Evolutionary conservation across 2,797 vertebrate genomes (phyloP), one percentile per base, ranked within the genome.

Genomic region (Anguilla obscura): DNA sequence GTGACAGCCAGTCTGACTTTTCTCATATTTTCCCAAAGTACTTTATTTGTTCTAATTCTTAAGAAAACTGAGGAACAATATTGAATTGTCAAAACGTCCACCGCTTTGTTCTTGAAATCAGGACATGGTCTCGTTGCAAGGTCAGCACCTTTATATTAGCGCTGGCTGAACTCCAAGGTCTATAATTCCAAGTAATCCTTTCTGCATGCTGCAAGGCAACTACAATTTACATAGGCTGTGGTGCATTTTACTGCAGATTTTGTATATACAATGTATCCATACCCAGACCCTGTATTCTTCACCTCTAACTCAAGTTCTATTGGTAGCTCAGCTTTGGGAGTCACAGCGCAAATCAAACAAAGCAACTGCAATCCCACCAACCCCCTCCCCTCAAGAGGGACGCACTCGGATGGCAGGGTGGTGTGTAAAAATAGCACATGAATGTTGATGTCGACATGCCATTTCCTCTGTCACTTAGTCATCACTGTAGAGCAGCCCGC

Each of bases 401-500:
- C 40, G 36, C 79, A 82, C 94, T 89, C 91, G 88, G 90, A 86
- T 80, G 91, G 91, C 93, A 93, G 86, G 90, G 93, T 89, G 86
- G 86, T 91, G 83, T 93, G 93, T 94, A 93, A 94, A 95, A 95
- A 94, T 93, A 94, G 93, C 87, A 87, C 36, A 36, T 91, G 91
- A 93, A 93, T 88, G 90, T 93, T 88, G 89, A 87, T 91, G 93
- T 90, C 91, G 89, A 92, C 92, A 90, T 91, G 90, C 91, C 90
- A 92, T 90, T 93, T 93, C 90, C 50, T 86, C 92, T 92, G 91
- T 93, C 93, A 93, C 92, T 94, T 92, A 93, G 90, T 92, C 93
- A 91, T 91, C 90, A 90, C 86, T 90, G 92, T 87, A 89, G 91
- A 91, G 91, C 88, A 91, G 91, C 93, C 91, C 48, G 84, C 84